phyloP scores from a whole-genome alignment of 1,140 invertebrate genomes.

The Sarcophaga peregrina region DNA sequence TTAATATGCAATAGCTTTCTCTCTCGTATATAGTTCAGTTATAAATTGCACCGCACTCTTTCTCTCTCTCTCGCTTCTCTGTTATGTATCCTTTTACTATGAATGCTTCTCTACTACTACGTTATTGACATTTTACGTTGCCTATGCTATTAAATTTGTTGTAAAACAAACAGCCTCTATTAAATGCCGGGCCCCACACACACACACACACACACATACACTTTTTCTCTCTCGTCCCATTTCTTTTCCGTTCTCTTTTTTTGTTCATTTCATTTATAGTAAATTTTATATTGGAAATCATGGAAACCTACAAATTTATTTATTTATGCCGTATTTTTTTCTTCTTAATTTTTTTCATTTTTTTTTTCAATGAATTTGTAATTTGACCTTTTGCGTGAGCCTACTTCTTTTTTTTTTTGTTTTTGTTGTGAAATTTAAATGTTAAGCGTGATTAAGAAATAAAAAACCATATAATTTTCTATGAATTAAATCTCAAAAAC shows the following conservation, averaged over 20 bases:
- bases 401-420: background rate
- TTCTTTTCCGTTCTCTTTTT: background rate
- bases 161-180: background rate
- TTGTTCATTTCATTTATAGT: background rate
- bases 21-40: no score
- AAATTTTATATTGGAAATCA: constrained; percentile 1
- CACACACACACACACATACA: background rate
- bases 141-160: background rate
- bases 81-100: no score
- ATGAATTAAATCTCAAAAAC: background rate
- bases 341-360: background rate
- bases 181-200: background rate
- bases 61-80: no score
- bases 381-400: constrained; percentile 23
- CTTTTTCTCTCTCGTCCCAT: background rate
- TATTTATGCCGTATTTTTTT: background rate
- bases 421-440: constrained; percentile 21
- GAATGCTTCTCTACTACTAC: background rate
- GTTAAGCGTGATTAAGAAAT: background rate
- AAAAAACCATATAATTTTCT: background rate
- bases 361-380: constrained; percentile 15
- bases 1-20: no score
- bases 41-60: no score
- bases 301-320: constrained; percentile 11
- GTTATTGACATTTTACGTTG: background rate